Evolutionary conservation across 2,888 invertebrate species (phyloP), one percentile per base, ranked within the genome.

Genomic region (Diaphora mendica): DNA sequence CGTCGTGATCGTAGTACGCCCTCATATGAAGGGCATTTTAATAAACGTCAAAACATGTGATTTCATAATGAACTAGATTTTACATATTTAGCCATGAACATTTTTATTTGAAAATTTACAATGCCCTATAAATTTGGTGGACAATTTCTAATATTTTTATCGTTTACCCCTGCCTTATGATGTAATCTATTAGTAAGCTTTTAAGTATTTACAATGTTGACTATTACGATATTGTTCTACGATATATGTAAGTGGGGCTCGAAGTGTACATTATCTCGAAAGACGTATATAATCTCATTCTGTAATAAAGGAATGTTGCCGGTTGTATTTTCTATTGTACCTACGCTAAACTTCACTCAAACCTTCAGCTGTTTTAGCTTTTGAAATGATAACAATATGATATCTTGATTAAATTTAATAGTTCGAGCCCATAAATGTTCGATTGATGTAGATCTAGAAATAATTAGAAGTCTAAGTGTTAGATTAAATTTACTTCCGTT

Each of bases 201-300:
- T 93, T 94, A 92, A 88, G 92, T 93, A 92, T 95, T 93, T 95
- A 95, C 94, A 90, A 94, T 94, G 95, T 95, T 95, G 94, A 95
- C 92, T 95, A 94, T 92, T 94, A 90, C 87, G 88, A 91, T 93
- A 93, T 91, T 89, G 89, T 86, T 89, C 87, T 90, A 89, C 86
- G 81, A 81, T 89, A 86, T 35, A 48, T 59, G 15, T 85, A 90
- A 90, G 85, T 79, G 88, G 85, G 88, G 87, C 87, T 91, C 86
- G 83, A 83, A 78, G 85, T 81, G 77, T 85, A 80, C 83, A 86
- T 87, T 33, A 85, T 86, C 85, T 88, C 86, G 70, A 26, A 68
- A 68, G 39, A 64, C 75, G 64, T 75, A 67, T 39, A 48, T 48
- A 74, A 70, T 74, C 75, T 74, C 81, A 77, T 80, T 79, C 76